Percentiles rank a stretch among this genome's conserved stretches.
Evolutionary conservation across 1,140 invertebrate genomes (phyloP).

Genomic region (Pentalonia nigronervosa): DNA sequence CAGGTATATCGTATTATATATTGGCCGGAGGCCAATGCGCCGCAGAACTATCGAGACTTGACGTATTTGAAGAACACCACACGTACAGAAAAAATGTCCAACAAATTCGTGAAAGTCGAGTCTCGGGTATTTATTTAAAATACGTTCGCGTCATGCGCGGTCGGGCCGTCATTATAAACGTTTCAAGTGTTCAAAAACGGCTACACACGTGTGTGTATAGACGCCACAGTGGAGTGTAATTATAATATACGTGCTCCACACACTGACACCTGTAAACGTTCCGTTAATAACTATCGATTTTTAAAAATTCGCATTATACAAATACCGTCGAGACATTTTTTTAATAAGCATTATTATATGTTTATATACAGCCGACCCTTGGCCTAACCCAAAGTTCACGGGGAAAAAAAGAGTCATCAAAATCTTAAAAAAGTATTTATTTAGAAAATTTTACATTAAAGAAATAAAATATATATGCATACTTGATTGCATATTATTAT

Average conservation of each 20-base stretch:
- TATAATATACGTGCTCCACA: neutral
- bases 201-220: no score
- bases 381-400: no score
- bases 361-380: no score
- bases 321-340: neutral
- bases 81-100: neutral
- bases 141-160: neutral
- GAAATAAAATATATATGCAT: no score
- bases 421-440: no score
- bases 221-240: neutral
- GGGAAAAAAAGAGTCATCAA: no score
- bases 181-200: neutral
- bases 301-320: neutral
- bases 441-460: no score
- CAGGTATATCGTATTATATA: neutral
- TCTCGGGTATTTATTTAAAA: neutral
- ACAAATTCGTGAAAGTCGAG: slow-evolving; percentile 12
- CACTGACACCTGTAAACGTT: neutral
- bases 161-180: neutral
- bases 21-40: neutral
- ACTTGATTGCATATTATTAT: no score
- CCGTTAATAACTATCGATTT: neutral
- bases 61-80: neutral
- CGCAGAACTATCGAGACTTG: neutral
- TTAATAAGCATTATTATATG: neutral